Percentiles rank a stretch among this genome's conserved stretches.
Conservation (phyloP, 2,797 vertebrate species). For the Sebastes hubbsi region DNA sequence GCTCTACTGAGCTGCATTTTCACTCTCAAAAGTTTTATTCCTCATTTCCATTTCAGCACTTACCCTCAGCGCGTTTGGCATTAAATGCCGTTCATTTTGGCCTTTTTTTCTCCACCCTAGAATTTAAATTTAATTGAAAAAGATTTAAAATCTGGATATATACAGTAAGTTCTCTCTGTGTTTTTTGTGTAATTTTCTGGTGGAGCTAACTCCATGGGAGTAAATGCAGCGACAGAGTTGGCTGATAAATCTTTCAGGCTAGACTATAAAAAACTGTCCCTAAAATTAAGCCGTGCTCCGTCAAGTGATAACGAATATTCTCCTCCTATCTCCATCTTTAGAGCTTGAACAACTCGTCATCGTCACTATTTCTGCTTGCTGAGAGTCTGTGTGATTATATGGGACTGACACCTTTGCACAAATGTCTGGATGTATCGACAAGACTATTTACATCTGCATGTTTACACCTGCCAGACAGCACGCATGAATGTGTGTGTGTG, state of each 20-base stretch:
- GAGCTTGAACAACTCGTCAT: constrained; percentile 39
- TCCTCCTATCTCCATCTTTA: constrained; percentile 40
- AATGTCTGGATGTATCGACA: not conserved
- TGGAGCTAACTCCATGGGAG: not conserved
- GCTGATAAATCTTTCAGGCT: constrained; percentile 65
- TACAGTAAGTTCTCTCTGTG: not conserved
- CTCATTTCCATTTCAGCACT: constrained; percentile 52
- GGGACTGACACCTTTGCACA: not conserved
- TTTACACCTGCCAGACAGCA: constrained; percentile 11
- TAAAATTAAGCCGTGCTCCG: constrained; percentile 58
- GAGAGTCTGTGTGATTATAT: not conserved
- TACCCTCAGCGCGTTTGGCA: constrained; percentile 48
- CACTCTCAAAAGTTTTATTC: constrained; percentile 60
- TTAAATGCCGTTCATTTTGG: constrained; percentile 49
- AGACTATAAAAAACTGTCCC: constrained; percentile 63
- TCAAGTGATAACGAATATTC: constrained; percentile 62
- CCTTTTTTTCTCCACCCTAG: not conserved
- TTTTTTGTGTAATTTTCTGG: constrained; percentile 35
- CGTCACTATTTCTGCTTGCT: constrained; percentile 5
- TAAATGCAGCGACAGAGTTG: constrained; percentile 37
- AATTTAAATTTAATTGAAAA: constrained; percentile 51
- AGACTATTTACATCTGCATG: constrained; percentile 3
- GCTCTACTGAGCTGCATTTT: constrained; percentile 67
- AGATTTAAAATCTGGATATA: constrained; percentile 23
- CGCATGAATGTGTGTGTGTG: constrained; percentile 1